Evolutionary conservation across 1,140 invertebrate species (phyloP), one percentile per base, ranked within the genome.

Genomic region (Delia radicum): DNA sequence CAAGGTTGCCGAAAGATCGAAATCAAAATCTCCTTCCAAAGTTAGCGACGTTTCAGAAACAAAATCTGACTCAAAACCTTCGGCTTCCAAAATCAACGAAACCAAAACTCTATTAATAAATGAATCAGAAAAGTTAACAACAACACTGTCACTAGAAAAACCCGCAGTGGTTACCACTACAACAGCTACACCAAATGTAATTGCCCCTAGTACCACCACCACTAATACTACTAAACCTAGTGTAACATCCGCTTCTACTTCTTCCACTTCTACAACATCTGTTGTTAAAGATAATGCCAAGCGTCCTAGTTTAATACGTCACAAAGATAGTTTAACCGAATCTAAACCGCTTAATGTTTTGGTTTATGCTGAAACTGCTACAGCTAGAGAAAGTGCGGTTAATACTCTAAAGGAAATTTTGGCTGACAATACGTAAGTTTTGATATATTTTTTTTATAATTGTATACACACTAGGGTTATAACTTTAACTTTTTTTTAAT

Each of bases 341-440:
- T 79, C 78, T 24, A 93, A 95, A 88, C 94, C 94, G 21, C 93
- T 93, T 4, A 95, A 95, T 87, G 89, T 96, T 76, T 88, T 96
- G 27, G 91, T 96, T 33, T 95, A 94, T 86, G 92, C 93, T 18
- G 94, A 96, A 80, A 94, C 93, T 81, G 79, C 89, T 61, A 88
- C 90, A 26, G 91, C 92, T 26, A 91, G 91, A 78, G 91, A 94
- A 62, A 77, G 92, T 33, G 73, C 74, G n/a, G 10, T 75, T 6
- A 65, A 13, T 15, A 77, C 67, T 24, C 61, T 77, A 18, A 77
- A 77, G 26, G n/a, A 74, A 12, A 77, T 77, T 61, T 48, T 77
- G n/a, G 73, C 65, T 21, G 27, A 69, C 8, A 69, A 77, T n/a
- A 72, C 33, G 76, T 77, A 7, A 73, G 71, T 69, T 46, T 37